phyloP scores from a whole-genome alignment of 2,113 vertebrate species.

The Lasiurus cinereus region DNA sequence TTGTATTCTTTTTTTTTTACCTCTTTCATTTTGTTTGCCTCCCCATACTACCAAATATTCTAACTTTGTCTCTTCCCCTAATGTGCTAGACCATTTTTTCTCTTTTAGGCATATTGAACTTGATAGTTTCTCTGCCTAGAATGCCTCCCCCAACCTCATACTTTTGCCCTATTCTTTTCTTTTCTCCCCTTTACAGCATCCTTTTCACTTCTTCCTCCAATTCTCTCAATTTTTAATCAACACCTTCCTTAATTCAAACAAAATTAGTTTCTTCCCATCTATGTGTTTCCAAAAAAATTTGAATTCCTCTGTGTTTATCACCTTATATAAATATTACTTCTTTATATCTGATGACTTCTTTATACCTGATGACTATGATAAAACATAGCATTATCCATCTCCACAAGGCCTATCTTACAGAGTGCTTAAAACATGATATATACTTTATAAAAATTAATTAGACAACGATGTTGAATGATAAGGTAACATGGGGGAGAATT shows the following conservation, averaged over 20 bases:
- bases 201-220: not conserved
- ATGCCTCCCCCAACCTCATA: not conserved
- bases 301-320: conserved; percentile 5
- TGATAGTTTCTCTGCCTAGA: not conserved
- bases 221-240: conserved; percentile 17
- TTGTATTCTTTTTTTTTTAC: not conserved
- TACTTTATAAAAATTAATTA: conserved; percentile 11
- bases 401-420: not conserved
- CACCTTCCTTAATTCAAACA: conserved; percentile 10
- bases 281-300: conserved; percentile 39
- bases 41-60: not conserved
- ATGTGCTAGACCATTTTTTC: not conserved
- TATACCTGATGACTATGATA: not conserved
- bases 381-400: not conserved
- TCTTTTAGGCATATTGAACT: not conserved
- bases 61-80: not conserved
- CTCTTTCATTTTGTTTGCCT: conserved; percentile 24
- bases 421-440: not conserved
- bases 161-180: not conserved
- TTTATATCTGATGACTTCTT: conserved; percentile 2
- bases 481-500: conserved; percentile 8
- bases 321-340: not conserved
- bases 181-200: not conserved
- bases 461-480: conserved; percentile 38
- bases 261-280: conserved; percentile 13